Evolutionary conservation across 2,888 invertebrate genomes (phyloP), one percentile per base, ranked within the genome.

Genomic region (Cheilosia grossa): DNA sequence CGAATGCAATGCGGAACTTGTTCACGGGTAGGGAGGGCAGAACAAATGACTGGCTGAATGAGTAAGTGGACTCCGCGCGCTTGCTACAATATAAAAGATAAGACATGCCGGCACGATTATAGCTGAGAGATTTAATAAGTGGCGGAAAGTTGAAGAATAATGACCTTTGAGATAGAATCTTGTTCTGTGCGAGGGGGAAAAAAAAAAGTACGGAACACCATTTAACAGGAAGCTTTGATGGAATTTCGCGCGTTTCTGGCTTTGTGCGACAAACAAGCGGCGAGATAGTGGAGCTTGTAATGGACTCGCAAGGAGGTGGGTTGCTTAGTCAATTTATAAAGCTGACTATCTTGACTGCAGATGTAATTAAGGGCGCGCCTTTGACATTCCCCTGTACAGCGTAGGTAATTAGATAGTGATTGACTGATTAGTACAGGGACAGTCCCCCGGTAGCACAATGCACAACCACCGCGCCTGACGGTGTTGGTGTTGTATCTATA

Each of bases 71-170:
- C 49, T 61, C 15, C 17, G 2, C 30, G n/a, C 67, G 13, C 67
- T 42, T 64, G 79, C 74, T 59, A 80, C 79, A 79, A 74, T 66
- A 64, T 69, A 69, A 69, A 79, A 74, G 79, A 83, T 75, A 83
- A 83, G 83, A 59, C 74, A 70, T 79, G 66, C 70, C 74, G 54
- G 69, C 64, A 66, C 74, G 70, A 83, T 83, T 83, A 80, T 56
- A 80, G 53, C 47, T 27, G 59, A 4, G 70, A 75, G 80, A 70
- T 80, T 80, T 80, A 83, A 83, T 80, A 80, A 83, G 80, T 80
- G 80, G 75, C 64, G 66, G 70, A 80, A 66, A 79, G 82, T 79
- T 83, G 59, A 80, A 75, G 80, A 80, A 80, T 85, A 80, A 83
- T 70, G 74, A 83, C 80, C 80, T 66, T 58, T 79, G 79, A 37